phyloP scores from a whole-genome alignment of 2,113 vertebrate species.

The Ammodytes marinus region DNA sequence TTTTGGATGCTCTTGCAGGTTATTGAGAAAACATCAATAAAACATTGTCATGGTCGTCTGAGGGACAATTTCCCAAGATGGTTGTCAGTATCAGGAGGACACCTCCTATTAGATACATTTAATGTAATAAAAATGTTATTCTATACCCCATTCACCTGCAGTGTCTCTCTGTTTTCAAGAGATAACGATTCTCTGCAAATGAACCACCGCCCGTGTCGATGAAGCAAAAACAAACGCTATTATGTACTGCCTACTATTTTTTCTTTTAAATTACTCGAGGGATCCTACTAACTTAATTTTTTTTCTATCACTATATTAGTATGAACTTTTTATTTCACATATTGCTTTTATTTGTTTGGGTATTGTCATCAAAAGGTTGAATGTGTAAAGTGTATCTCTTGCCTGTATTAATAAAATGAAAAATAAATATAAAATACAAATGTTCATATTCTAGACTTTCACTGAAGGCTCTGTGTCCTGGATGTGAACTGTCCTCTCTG shows the following conservation, averaged over 20 bases:
- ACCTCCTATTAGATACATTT: neutral
- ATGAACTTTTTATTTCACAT: no score
- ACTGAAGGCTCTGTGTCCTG: constrained; percentile 11
- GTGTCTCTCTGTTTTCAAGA: neutral
- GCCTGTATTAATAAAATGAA: no score
- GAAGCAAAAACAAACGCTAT: neutral
- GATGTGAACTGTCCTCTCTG: constrained; percentile 36
- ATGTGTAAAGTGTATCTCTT: no score
- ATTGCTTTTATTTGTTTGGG: no score
- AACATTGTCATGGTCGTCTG: constrained; percentile 16
- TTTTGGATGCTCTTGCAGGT: neutral
- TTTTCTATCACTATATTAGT: no score
- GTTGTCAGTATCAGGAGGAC: neutral
- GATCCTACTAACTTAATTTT: no score
- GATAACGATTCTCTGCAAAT: constrained; percentile 28
- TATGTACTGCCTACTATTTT: no score
- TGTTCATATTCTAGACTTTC: constrained; percentile 1
- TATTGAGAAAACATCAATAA: neutral
- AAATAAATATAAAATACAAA: no score
- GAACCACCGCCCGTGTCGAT: constrained; percentile 11
- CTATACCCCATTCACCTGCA: no score
- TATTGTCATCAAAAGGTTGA: no score
- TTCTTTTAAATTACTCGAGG: no score
- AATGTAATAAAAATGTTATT: no score
- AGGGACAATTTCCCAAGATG: constrained; percentile 24